Percentiles rank a stretch among this genome's conserved stretches.
These are phyloP conservation scores for Orthochromis malagaraziensis DNA, from an alignment of 2,113 vertebrate species.

Conservation along the genomic window DNA sequence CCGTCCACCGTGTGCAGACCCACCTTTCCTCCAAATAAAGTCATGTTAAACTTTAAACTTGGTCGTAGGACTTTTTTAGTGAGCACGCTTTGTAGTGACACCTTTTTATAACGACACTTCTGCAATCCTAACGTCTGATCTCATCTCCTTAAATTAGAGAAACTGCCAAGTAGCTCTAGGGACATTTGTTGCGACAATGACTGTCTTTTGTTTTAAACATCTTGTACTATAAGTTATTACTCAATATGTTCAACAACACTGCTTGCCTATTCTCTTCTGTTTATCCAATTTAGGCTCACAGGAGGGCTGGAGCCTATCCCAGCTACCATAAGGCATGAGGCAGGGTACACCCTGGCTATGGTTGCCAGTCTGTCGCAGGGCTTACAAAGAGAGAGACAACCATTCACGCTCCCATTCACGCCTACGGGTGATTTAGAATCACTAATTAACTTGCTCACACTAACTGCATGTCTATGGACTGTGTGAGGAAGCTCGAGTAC, in stretches of 20 bases:
- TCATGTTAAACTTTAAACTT: not conserved
- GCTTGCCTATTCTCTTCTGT: not conserved
- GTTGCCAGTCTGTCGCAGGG: not conserved
- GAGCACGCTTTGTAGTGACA: not conserved
- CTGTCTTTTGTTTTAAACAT: not conserved
- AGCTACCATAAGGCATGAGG: not conserved
- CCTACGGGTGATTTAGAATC: not conserved
- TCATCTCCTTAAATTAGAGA: not conserved
- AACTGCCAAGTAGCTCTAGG: not conserved
- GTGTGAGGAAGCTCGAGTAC: not conserved
- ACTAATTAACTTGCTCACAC: not conserved
- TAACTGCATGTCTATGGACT: not conserved
- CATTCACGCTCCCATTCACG: not conserved
- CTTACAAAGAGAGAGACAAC: not conserved
- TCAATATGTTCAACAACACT: not conserved
- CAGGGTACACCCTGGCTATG: not conserved
- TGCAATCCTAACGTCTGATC: not conserved
- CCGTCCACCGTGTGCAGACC: accelerated
- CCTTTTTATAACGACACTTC: not conserved
- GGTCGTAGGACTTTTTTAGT: not conserved
- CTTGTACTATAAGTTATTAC: not conserved
- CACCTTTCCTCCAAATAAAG: not conserved
- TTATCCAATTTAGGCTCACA: not conserved
- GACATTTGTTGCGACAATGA: not conserved
- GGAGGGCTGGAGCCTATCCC: not conserved